Evolutionary conservation across 2,113 vertebrate genomes (phyloP).

Genomic region (Chionomys nivalis): DNA sequence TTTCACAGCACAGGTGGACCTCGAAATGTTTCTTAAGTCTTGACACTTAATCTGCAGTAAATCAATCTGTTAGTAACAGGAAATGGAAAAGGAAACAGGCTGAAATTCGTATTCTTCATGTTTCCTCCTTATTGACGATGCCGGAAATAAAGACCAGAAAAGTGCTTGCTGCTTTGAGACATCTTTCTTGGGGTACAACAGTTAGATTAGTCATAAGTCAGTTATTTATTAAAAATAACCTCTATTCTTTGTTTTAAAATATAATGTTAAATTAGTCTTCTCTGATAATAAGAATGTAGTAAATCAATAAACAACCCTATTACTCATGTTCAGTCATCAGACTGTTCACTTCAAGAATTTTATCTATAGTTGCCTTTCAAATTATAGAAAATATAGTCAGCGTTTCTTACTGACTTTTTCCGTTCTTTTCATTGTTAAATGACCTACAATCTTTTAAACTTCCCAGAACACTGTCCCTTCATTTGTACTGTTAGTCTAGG

Average conservation of each 20-base stretch:
- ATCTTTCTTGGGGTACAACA: constrained; percentile 68
- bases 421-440: constrained; percentile 20
- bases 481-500: neutral
- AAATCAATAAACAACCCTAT: constrained; percentile 1
- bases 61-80: constrained; percentile 48
- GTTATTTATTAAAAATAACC: constrained; percentile 73
- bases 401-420: constrained; percentile 43
- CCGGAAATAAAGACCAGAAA: constrained; percentile 33
- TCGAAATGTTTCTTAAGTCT: constrained; percentile 55
- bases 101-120: constrained; percentile 68
- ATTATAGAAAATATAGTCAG: neutral
- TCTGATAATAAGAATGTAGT: constrained; percentile 13
- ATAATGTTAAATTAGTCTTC: constrained; percentile 53
- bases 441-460: neutral
- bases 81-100: constrained; percentile 57
- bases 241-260: constrained; percentile 63
- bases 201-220: constrained; percentile 75
- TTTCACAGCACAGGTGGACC: constrained; percentile 68
- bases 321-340: neutral
- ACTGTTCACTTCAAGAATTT: constrained; percentile 6
- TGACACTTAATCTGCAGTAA: constrained; percentile 64
- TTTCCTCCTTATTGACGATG: constrained; percentile 61
- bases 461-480: neutral
- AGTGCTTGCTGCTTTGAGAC: constrained; percentile 41
- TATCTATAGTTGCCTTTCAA: constrained; percentile 35